Base-by-base conservation (phyloP, 2,797 vertebrate genomes). In the Sebastes ruberrimus region DNA sequence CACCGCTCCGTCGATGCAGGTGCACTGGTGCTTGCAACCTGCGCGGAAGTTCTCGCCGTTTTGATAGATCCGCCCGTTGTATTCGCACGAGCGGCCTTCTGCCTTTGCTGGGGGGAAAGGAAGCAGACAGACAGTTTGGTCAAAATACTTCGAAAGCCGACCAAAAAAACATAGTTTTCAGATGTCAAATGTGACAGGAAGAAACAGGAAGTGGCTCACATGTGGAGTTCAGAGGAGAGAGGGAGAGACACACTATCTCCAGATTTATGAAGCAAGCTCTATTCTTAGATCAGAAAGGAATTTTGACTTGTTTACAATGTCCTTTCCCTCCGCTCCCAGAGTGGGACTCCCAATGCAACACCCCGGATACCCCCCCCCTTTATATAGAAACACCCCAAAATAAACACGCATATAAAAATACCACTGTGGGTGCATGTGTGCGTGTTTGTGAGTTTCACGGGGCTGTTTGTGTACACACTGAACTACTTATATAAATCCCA, bases 1-100 rank as follows among this genome's bases (percentile, higher is more conserved):
- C 69, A 97, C 96, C 0, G 96, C 96, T 1, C 96, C 96, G 1
- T 97, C 96, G n/a, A 97, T 96, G 77, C 96, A 97, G 63, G 95
- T 96, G 87, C 96, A 97, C 87, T 97, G 96, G 90, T 97, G 95
- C 69, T 96, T 96, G 86, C 96, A 97, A 28, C 95, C 96, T 0
- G 95, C 96, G 0, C 81, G 89, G 87, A 97, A 97, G 62, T 95
- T 95, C 91, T 97, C 96, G 0, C 96, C 96, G 0, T 96, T 97
- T 79, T 97, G 96, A 83, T 96, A 96, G 76, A 97, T 96, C 28
- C 89, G 91, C 4, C 96, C 95, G 1, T 93, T 95, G 90, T 96
- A 97, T 73, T 97, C 96, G 0, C 96, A 97, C 1, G 96, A 96
- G 32, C 96, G 95, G 5, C 96, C 96, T 75, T 97, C 96, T 11